Evolutionary conservation across 2,888 invertebrate genomes (phyloP).

Genomic region (Netelia virgata): DNA sequence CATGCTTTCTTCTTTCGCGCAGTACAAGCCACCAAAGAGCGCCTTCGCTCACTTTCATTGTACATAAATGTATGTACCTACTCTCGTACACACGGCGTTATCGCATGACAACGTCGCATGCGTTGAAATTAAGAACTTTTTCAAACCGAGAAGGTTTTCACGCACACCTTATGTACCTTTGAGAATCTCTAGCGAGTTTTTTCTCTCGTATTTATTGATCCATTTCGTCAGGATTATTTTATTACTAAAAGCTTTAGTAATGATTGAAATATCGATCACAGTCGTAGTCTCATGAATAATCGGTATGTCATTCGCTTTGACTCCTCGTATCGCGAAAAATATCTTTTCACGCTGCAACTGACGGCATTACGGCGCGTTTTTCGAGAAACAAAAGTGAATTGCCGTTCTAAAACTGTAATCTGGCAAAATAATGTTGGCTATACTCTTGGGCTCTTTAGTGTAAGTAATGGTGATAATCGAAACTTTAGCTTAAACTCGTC

Average conservation of each 20-base stretch:
- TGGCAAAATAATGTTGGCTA: too few relatives aligned
- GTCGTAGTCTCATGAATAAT: neutral
- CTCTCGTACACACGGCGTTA: neutral
- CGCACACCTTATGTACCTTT: neutral
- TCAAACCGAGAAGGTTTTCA: conserved; percentile 2
- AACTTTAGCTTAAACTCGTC: too few relatives aligned
- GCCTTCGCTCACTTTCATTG: conserved; percentile 29
- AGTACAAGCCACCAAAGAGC: conserved; percentile 30
- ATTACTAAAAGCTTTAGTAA: conserved; percentile 34
- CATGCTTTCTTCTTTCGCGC: conserved; percentile 58
- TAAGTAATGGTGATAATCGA: too few relatives aligned
- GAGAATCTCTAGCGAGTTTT: conserved; percentile 31
- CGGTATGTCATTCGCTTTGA: neutral
- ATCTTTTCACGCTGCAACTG: too few relatives aligned
- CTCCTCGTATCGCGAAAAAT: too few relatives aligned
- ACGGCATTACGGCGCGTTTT: too few relatives aligned
- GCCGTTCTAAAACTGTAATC: too few relatives aligned
- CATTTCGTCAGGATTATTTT: conserved; percentile 39
- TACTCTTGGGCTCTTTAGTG: too few relatives aligned
- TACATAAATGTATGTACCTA: neutral
- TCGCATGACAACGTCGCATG: neutral
- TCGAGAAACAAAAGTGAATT: too few relatives aligned
- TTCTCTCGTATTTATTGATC: conserved; percentile 51
- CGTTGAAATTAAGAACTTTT: conserved; percentile 21
- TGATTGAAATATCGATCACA: conserved; percentile 35